Percentiles rank a stretch among this genome's conserved stretches.
Conservation (phyloP, 2,888 invertebrate species). For the Pristionchus mayeri region DNA sequence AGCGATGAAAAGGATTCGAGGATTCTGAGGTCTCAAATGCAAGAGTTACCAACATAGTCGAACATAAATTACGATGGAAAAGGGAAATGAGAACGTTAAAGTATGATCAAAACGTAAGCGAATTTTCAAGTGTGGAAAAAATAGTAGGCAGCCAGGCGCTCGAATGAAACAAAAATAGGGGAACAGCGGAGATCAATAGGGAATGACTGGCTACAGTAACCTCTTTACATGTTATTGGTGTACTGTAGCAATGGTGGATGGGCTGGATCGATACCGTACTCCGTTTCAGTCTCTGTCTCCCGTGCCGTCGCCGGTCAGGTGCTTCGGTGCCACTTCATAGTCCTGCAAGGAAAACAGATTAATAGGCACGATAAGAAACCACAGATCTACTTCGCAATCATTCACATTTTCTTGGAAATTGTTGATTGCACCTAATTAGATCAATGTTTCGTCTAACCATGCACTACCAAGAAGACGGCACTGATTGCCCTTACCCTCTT, state of each 20-base stretch:
- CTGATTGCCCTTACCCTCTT: neutral
- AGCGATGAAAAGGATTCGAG: neutral
- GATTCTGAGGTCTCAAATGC: neutral
- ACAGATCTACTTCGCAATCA: too few relatives aligned
- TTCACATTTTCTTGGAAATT: too few relatives aligned
- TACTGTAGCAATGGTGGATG: slow-evolving; percentile 11
- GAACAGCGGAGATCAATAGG: neutral
- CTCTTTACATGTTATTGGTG: neutral
- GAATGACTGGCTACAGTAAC: neutral
- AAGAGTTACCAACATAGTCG: neutral
- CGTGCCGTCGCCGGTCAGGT: neutral
- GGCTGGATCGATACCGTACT: neutral
- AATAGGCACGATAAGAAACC: too few relatives aligned
- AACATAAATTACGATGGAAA: neutral
- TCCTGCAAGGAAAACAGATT: neutral
- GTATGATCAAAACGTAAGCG: neutral
- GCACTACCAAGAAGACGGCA: too few relatives aligned
- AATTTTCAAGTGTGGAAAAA: neutral
- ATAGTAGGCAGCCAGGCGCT: neutral
- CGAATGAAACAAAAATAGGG: neutral
- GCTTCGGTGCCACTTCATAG: neutral
- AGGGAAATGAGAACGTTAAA: neutral
- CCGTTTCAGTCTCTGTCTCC: slow-evolving; percentile 5
- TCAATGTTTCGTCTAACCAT: too few relatives aligned
- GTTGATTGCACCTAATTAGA: too few relatives aligned